Conservation (phyloP, 1,140 invertebrate species). For the Hylaeus volcanicus region DNA sequence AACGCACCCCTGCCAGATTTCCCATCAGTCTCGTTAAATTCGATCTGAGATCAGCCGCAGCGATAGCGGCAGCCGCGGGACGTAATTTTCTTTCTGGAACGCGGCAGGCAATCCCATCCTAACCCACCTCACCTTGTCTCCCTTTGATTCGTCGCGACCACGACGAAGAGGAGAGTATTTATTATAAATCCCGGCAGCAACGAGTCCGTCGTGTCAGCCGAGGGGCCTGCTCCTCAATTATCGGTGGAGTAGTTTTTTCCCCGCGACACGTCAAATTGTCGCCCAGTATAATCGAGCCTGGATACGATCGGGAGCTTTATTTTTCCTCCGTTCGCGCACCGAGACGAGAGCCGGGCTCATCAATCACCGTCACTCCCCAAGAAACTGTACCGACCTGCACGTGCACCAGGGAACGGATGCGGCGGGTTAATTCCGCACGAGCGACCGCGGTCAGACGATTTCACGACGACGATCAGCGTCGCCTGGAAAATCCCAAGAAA, state of each 20-base stretch:
- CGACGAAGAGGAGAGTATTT: not conserved
- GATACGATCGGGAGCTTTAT: conserved; percentile 51
- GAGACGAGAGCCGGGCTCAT: conserved; percentile 29
- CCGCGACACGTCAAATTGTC: conserved; percentile 60
- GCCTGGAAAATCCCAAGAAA: conserved; percentile 9
- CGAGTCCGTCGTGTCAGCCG: not conserved
- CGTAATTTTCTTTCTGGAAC: not conserved
- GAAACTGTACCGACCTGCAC: conserved; percentile 49
- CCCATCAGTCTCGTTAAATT: conserved; percentile 4
- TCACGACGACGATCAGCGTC: not conserved
- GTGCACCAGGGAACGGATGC: conserved; percentile 34
- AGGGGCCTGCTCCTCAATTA: conserved; percentile 41
- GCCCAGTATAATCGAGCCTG: conserved; percentile 56
- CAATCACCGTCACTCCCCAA: conserved; percentile 58
- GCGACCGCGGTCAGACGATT: conserved; percentile 26
- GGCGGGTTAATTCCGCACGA: conserved; percentile 54
- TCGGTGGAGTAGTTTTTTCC: conserved; percentile 48
- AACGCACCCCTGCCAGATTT: not conserved
- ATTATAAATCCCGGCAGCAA: not conserved
- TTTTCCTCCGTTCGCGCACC: conserved; percentile 20
- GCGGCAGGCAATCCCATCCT: too few species aligned
- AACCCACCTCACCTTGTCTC: not conserved
- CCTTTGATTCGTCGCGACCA: not conserved
- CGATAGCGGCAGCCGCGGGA: not conserved
- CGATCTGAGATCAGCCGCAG: not conserved